Percentiles rank a stretch among this genome's conserved stretches.
Evolutionary conservation across 1,140 invertebrate genomes (phyloP).

Genomic region (Scaptomyza hsui): DNA sequence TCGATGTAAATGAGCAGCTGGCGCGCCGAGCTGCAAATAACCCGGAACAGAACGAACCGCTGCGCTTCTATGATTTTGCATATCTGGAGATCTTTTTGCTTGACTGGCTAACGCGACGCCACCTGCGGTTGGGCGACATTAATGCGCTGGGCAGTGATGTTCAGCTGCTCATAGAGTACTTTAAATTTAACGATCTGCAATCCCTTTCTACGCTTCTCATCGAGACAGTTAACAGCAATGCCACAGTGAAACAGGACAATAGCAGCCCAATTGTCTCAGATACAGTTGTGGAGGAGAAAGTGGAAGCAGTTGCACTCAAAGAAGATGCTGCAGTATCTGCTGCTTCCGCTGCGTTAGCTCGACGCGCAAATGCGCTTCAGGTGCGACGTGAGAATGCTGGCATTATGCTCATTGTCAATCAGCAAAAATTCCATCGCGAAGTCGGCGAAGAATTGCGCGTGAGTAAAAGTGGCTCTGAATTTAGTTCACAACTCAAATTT

Average conservation of each 20-base stretch:
- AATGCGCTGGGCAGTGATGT: constrained; percentile 54
- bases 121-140: constrained; percentile 57
- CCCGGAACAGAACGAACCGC: constrained; percentile 29
- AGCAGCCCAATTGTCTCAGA: neutral
- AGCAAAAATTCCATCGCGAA: constrained; percentile 60
- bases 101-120: constrained; percentile 61
- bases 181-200: constrained; percentile 70
- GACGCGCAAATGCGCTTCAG: constrained; percentile 22
- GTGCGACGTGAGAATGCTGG: constrained; percentile 57
- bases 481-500: too few relatives aligned
- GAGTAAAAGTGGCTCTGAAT: neutral
- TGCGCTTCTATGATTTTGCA: constrained; percentile 65
- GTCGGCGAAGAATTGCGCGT: constrained; percentile 35
- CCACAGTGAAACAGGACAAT: neutral
- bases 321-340: neutral
- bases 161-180: constrained; percentile 67
- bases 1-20: constrained; percentile 52
- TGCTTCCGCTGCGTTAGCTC: neutral
- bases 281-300: neutral
- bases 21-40: neutral
- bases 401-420: constrained; percentile 75
- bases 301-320: neutral
- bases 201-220: constrained; percentile 48
- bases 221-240: constrained; percentile 61
- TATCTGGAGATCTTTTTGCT: constrained; percentile 76